Evolutionary conservation across 2,797 vertebrate species (phyloP).

Genomic region (Sciaenops ocellatus): DNA sequence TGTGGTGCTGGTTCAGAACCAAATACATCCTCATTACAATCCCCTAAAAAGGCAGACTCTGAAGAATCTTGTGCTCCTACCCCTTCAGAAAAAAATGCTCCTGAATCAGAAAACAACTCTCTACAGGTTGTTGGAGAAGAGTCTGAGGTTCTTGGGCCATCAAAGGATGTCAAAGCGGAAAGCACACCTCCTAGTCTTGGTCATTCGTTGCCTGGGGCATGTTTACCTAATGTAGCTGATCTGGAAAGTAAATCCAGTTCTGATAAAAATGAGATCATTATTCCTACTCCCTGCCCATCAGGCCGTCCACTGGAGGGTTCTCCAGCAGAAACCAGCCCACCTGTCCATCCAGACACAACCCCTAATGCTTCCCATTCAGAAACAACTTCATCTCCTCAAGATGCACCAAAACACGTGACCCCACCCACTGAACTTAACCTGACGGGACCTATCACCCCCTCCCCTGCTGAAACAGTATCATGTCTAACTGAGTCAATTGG

Average conservation of each 20-base stretch:
- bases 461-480: slow-evolving; percentile 25
- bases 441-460: not conserved
- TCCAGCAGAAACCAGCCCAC: slow-evolving; percentile 33
- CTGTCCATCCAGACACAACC: slow-evolving; percentile 15
- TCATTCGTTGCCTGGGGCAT: slow-evolving; percentile 4
- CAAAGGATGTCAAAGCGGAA: slow-evolving; percentile 29
- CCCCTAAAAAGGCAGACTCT: slow-evolving; percentile 5
- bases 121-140: slow-evolving; percentile 19
- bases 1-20: slow-evolving; percentile 25
- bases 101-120: slow-evolving; percentile 28
- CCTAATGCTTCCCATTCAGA: slow-evolving; percentile 11
- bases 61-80: slow-evolving; percentile 17
- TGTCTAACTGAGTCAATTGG: slow-evolving; percentile 24
- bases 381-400: slow-evolving; percentile 19
- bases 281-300: not conserved
- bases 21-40: slow-evolving; percentile 19
- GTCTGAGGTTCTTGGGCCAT: slow-evolving; percentile 11
- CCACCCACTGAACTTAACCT: slow-evolving; percentile 35
- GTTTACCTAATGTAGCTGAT: slow-evolving; percentile 19
- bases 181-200: slow-evolving; percentile 3
- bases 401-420: slow-evolving; percentile 21
- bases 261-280: slow-evolving; percentile 21
- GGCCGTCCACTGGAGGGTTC: slow-evolving; percentile 8
- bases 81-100: slow-evolving; percentile 28
- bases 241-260: slow-evolving; percentile 23